Evolutionary conservation across 2,888 invertebrate genomes (phyloP), one percentile per base, ranked within the genome.

Genomic region (Pyrocoelia pectoralis): DNA sequence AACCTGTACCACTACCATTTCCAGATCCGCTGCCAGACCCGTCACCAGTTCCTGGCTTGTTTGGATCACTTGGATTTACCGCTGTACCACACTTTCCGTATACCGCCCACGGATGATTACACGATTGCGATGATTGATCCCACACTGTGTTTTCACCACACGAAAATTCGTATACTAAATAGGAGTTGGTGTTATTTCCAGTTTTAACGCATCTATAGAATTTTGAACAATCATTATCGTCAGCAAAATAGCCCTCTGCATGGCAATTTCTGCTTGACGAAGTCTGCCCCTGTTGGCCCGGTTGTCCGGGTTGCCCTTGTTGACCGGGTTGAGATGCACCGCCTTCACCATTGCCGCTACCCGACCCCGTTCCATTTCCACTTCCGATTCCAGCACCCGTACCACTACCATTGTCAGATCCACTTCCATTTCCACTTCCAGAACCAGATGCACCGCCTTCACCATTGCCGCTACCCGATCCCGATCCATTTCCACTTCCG

Each of bases 151-250:
- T 53, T 2, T 88, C 85, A 1, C 88, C 89, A 78, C 93, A 94
- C n/a, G 82, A 82, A 77, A 91, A 93, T 66, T 91, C 88, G 75
- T 89, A 89, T 79, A 86, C 88, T 49, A 81, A 87, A 71, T 83
- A 90, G 2, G 83, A 83, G 61, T 85, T 86, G n/a, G n/a, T n/a
- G n/a, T n/a, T n/a, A 18, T 84, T 81, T 13, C 67, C 61, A 74
- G 86, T 84, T 61, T 84, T 82, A 17, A 92, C 91, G 79, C 93
- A 93, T 69, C 92, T 85, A 76, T 91, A 91, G 81, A 93, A 93
- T 76, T 88, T 90, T 63, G 84, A 87, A 74, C 93, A 93, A 74
- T 92, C 85, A 24, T 61, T 51, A 12, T 50, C 53, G 38, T 61
- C 56, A 28, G 62, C 56, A 24, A 17, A 24, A 49, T 29, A 65